A percentile compares a stretch with the other conserved stretches of the same genome.
These are phyloP conservation scores for Poeciliopsis paucimaculata DNA, from an alignment of 2,797 vertebrate genomes.

Conservation along the genomic window DNA sequence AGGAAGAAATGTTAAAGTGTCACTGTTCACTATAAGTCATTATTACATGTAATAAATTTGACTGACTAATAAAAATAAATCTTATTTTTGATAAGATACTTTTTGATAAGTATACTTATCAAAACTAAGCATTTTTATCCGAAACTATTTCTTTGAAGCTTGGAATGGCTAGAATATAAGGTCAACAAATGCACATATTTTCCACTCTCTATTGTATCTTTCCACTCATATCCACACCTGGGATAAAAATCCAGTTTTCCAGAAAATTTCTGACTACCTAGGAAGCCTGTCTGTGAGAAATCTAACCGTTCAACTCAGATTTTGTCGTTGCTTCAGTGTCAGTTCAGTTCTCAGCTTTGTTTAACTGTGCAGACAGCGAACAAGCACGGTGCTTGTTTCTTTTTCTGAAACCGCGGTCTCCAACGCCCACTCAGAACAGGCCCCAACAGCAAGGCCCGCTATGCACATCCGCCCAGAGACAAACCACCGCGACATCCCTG, in stretches of 20 bases:
- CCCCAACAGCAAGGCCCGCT: constrained; percentile 46
- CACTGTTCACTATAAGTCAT: neutral
- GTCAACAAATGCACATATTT: neutral
- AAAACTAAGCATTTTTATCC: too few relatives aligned
- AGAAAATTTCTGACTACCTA: neutral
- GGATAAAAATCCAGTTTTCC: neutral
- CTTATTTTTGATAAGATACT: constrained; percentile 1
- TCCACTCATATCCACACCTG: neutral
- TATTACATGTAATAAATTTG: neutral
- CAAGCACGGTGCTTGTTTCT: constrained; percentile 26
- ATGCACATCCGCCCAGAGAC: constrained; percentile 56
- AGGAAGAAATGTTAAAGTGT: neutral
- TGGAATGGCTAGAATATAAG: neutral
- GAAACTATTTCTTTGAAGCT: neutral
- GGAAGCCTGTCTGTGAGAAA: constrained; percentile 12
- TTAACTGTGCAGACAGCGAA: constrained; percentile 24
- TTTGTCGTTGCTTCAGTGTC: constrained; percentile 12
- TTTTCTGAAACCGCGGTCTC: constrained; percentile 52
- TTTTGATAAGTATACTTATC: too few relatives aligned
- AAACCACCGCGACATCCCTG: constrained; percentile 63
- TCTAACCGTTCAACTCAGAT: constrained; percentile 16
- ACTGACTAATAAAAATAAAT: neutral
- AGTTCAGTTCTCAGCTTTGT: constrained; percentile 25
- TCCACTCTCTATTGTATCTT: neutral
- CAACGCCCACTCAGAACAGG: constrained; percentile 43